Evolutionary conservation across 1,140 invertebrate genomes (phyloP), one percentile per base, ranked within the genome.

Genomic region (Mercenaria mercenaria): DNA sequence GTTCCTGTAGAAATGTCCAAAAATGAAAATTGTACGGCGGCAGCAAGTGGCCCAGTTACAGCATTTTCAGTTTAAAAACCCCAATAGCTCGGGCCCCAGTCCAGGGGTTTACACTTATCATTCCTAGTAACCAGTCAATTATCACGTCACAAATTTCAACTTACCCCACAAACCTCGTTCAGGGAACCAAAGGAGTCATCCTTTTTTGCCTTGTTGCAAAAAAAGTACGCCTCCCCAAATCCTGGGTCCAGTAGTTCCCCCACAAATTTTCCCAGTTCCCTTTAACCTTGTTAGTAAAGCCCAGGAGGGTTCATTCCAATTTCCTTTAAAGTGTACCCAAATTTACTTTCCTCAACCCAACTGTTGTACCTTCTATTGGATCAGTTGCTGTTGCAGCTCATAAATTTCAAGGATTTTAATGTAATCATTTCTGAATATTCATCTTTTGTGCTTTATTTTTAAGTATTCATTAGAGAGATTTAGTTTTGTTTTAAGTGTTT

Each of bases 11-110:
- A 69, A 37, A 47, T 64, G 56, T 52, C 69, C 34, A 77, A 89
- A n/a, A 88, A 88, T 52, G 47, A 91, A 93, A 34, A 82, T 90
- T 56, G 79, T 91, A 80, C 89, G 79, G 11, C 69, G 89, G 72
- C 92, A 59, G 80, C 92, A 72, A 74, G 77, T 77, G 23, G 67
- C 86, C 59, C 88, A 91, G 80, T 90, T 94, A 41, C 93, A 93
- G 39, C 4, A 91, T 91, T 23, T 92, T 93, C 52, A 93, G 90
- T 91, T 59, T 91, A 23, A 91, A 90, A 23, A 91, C 92, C 18
- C 67, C 23, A 80, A 76, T 67, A 50, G 6, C 39, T 15, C 11
- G n/a, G 32, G 74, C 32, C 50, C 90, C 69, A 91, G 91, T 89
- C 91, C 85, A 10, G 64, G 88, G n/a, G 81, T 92, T 56, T 91